Evolutionary conservation across 2,797 vertebrate species (phyloP).

Genomic region (Halcyon chelicuti): DNA sequence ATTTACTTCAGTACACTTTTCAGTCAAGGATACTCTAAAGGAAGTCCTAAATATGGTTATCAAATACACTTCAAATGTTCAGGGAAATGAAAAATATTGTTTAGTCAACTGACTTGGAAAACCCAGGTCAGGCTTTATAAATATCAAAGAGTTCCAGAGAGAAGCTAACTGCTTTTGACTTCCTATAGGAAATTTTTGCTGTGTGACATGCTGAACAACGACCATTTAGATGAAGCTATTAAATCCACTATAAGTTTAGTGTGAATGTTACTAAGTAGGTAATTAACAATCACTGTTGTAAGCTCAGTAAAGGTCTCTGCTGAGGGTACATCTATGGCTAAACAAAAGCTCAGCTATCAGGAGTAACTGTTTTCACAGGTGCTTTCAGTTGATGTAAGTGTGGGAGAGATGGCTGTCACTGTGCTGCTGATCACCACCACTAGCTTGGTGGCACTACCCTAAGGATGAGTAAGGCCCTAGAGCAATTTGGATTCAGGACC

Average conservation of each 20-base stretch:
- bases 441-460: neutral
- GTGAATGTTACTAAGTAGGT: neutral
- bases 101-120: neutral
- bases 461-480: neutral
- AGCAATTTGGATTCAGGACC: neutral
- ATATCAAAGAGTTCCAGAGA: neutral
- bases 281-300: neutral
- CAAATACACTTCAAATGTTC: neutral
- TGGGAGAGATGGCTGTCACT: neutral
- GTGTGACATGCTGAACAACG: neutral
- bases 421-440: neutral
- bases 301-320: neutral
- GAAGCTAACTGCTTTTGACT: neutral
- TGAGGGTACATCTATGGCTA: neutral
- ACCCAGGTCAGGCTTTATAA: neutral
- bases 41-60: neutral
- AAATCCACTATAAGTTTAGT: neutral
- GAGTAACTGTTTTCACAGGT: neutral
- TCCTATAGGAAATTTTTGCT: conserved; percentile 17
- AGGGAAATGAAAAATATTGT: neutral
- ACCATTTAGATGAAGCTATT: neutral
- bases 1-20: neutral
- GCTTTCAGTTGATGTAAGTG: neutral
- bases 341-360: neutral
- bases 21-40: neutral